phyloP scores from a whole-genome alignment of 2,888 invertebrate genomes.

The Epirrhoe tristata region DNA sequence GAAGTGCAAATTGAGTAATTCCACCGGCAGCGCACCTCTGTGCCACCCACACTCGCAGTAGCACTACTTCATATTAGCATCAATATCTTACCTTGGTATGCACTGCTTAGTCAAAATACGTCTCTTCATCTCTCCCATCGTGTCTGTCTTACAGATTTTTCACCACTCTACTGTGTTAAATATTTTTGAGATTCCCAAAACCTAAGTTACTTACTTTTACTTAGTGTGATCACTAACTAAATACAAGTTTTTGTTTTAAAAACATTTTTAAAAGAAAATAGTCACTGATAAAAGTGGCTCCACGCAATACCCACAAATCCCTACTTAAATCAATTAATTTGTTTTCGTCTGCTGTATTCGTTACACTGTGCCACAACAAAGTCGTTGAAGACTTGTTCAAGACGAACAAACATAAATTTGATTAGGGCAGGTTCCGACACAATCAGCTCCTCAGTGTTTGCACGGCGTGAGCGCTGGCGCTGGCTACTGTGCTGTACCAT shows the following conservation, averaged over 20 bases:
- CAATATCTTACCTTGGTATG: no score
- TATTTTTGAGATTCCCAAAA: no score
- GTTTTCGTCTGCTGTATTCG: slow-evolving; percentile 8
- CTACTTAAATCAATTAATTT: background rate
- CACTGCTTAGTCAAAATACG: no score
- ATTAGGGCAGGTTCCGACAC: slow-evolving; percentile 78
- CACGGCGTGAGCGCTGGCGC: slow-evolving; percentile 51
- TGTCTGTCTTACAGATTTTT: no score
- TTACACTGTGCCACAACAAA: slow-evolving; percentile 37
- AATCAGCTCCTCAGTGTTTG: slow-evolving; percentile 70
- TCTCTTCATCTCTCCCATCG: no score
- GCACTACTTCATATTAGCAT: background rate
- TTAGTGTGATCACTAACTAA: no score
- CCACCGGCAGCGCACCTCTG: slow-evolving; percentile 51
- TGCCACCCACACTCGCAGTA: background rate
- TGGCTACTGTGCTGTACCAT: background rate
- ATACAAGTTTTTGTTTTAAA: no score
- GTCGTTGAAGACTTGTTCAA: slow-evolving; percentile 59
- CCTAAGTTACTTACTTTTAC: no score
- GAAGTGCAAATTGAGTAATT: slow-evolving; percentile 84
- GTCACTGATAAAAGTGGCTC: no score
- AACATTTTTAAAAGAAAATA: no score
- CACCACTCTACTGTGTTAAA: no score
- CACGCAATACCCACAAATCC: no score
- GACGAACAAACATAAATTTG: slow-evolving; percentile 82